Percentiles rank a stretch among this genome's conserved stretches.
phyloP scores from a whole-genome alignment of 2,888 invertebrate species.

The Harpalus rubripes region DNA sequence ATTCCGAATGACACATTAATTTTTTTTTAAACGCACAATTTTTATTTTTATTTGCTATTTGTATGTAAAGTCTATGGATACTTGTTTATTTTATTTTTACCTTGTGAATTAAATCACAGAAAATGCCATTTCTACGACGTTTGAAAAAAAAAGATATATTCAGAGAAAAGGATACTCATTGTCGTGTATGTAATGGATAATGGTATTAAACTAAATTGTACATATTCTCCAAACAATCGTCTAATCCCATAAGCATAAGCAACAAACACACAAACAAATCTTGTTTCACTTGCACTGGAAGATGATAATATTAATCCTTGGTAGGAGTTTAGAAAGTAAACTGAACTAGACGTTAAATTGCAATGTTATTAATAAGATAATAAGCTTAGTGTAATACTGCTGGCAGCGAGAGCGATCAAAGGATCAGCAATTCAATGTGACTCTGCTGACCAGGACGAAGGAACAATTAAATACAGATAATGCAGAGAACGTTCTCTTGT shows the following conservation, averaged over 20 bases:
- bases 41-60: no score
- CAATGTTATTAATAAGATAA: conserved; percentile 48
- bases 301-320: conserved; percentile 25
- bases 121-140: no score
- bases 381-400: conserved; percentile 41
- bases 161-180: no score
- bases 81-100: no score
- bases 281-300: neutral
- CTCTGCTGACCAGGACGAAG: conserved; percentile 14
- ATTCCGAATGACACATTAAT: no score
- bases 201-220: neutral
- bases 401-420: conserved; percentile 9
- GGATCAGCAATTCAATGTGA: conserved; percentile 22
- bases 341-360: conserved; percentile 21
- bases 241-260: conserved; percentile 29
- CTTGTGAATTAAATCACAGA: no score
- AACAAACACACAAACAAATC: conserved; percentile 38
- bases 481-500: neutral
- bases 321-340: conserved; percentile 36
- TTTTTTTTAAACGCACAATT: no score
- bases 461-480: conserved; percentile 1
- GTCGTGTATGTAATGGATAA: no score
- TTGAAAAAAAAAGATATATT: no score
- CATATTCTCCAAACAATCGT: neutral
- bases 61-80: no score